Evolutionary conservation across 2,797 vertebrate genomes (phyloP), one percentile per base, ranked within the genome.

Genomic region (Acomys russatus): DNA sequence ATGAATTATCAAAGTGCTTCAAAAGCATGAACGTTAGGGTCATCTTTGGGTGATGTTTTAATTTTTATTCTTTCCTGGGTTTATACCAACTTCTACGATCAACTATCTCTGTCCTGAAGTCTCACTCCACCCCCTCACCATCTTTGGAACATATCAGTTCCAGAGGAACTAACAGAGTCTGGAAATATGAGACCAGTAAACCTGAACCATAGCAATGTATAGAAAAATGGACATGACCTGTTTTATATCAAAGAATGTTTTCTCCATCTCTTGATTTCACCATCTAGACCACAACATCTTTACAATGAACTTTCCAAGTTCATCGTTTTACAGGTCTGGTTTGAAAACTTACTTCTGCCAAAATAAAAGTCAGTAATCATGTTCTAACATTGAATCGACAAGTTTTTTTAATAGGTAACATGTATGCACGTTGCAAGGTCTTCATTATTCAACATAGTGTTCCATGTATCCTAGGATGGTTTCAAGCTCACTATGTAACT

Each of bases 41-140:
- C 25, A 68, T 17, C 22, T 88, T 28, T 86, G 30, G 73, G 76
- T 70, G n/a, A 83, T 22, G 28, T 38, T 35, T 79, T 79, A 20
- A 20, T 68, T 79, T 74, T 5, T 38, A 78, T 44, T 91, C 35
- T 92, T 90, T 92, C 18, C 78, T 91, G 0, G 28, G 17, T 59
- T 77, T n/a, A 38, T 25, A 51, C 25, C 17, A 6, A 86, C 64
- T 25, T 4, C 6, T 4, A 59, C 25, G 15, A 22, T 56, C 25
- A 33, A 54, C 22, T 49, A n/a, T 68, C 23, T 49, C 33, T 54
- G 1, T 64, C 17, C 17, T 38, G 8, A 59, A 44, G 3, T 9
- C 6, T 5, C 0, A 15, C 5, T 1, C 2, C 3, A 0, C 30
- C 0, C 18, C 12, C 68, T 51, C 33, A 61, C 5, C 0, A 17